Percentiles rank a stretch among this genome's conserved stretches.
Evolutionary conservation across 2,888 invertebrate species (phyloP).

Genomic region (Lasioglossum leucozonium): DNA sequence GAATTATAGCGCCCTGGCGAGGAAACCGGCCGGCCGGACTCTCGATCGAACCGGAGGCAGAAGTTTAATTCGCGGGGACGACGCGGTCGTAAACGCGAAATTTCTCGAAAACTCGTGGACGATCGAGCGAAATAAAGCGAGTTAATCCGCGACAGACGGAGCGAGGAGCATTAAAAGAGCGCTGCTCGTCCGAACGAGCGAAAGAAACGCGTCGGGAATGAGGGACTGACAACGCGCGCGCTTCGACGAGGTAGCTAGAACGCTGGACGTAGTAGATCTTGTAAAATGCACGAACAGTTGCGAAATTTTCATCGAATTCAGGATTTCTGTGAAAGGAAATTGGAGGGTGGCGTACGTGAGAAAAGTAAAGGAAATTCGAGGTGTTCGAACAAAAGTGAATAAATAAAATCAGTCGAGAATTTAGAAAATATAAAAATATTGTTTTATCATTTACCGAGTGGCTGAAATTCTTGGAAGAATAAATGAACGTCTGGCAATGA

Average conservation of each 20-base stretch:
- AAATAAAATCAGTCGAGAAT: background rate
- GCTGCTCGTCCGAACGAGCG: background rate
- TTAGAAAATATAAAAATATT: background rate
- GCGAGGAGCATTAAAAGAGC: background rate
- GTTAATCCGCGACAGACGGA: background rate
- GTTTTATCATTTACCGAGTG: background rate
- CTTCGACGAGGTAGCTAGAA: background rate
- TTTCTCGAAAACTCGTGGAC: background rate
- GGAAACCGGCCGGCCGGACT: background rate
- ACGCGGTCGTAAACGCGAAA: constrained; percentile 2
- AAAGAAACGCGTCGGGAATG: background rate
- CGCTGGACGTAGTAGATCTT: background rate
- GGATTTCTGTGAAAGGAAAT: background rate
- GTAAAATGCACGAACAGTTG: background rate
- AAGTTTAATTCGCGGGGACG: background rate
- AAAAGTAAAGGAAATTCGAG: background rate
- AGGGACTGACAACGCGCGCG: background rate
- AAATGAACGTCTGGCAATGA: background rate
- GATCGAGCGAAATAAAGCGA: constrained; percentile 1
- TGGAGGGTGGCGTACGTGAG: background rate
- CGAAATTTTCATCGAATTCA: background rate
- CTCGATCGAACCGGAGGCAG: background rate
- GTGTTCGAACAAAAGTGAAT: background rate
- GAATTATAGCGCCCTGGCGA: background rate
- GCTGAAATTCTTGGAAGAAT: background rate